Percentiles rank a stretch among this genome's conserved stretches.
Conservation (phyloP, 2,113 vertebrate species). For the Semicossyphus pulcher region DNA sequence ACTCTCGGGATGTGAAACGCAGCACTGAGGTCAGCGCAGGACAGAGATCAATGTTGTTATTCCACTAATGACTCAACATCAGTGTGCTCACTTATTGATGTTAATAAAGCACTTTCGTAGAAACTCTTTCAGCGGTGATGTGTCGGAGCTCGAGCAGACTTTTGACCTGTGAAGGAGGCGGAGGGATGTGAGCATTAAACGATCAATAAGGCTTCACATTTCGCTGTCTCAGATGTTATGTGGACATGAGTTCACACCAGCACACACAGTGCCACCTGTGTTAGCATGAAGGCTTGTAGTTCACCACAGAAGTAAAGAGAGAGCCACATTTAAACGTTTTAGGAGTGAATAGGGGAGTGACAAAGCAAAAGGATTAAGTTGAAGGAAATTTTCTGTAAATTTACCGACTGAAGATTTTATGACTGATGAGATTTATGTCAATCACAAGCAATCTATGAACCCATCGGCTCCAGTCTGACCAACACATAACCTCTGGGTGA, state of each 20-base stretch:
- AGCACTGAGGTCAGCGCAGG: neutral
- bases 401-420: no score
- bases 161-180: neutral
- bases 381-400: no score
- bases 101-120: neutral
- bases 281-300: no score
- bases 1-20: neutral
- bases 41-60: neutral
- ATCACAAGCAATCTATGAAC: no score
- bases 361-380: no score
- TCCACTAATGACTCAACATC: constrained; percentile 15
- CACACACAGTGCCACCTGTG: neutral
- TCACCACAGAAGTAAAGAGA: no score
- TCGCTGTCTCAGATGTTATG: neutral
- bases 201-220: constrained; percentile 20
- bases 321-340: no score
- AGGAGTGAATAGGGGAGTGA: no score
- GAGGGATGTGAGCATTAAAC: neutral
- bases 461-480: no score
- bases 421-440: no score
- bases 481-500: no score
- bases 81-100: neutral
- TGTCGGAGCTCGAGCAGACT: neutral
- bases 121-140: neutral
- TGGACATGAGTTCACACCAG: neutral